Evolutionary conservation across 1,140 invertebrate genomes (phyloP).

Genomic region (Aphaenogaster ashmeadi): DNA sequence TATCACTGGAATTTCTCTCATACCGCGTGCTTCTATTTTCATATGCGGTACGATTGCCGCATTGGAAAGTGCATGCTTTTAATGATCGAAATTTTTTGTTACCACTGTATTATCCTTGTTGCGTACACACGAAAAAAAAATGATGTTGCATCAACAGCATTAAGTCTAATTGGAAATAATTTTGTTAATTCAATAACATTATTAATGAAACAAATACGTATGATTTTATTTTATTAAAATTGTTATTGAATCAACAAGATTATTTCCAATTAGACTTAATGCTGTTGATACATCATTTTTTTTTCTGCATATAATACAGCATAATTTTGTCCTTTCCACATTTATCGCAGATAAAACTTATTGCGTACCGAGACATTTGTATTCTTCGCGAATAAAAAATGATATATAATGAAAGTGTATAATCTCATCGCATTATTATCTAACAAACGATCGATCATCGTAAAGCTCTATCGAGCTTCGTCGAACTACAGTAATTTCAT

Average conservation of each 20-base stretch:
- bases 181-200: too few relatives aligned
- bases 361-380: neutral
- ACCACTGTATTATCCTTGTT: neutral
- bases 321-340: neutral
- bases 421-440: neutral
- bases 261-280: too few relatives aligned
- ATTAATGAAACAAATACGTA: too few relatives aligned
- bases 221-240: too few relatives aligned
- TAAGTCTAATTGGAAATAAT: too few relatives aligned
- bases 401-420: neutral
- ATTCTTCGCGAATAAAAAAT: neutral
- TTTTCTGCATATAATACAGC: neutral
- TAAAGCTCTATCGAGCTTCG: neutral
- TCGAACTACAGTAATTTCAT: neutral
- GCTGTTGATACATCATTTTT: too few relatives aligned
- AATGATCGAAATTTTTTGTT: slow-evolving; percentile 12
- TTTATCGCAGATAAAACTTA: neutral
- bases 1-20: neutral
- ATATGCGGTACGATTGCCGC: neutral
- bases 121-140: neutral
- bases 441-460: neutral
- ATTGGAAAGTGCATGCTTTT: neutral
- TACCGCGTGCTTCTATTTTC: neutral
- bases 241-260: too few relatives aligned
- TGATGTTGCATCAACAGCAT: too few relatives aligned